A percentile compares a stretch with the other conserved stretches of the same genome.
These are phyloP conservation scores for Erithacus rubecula DNA, from an alignment of 2,797 vertebrate genomes.

Conservation along the genomic window DNA sequence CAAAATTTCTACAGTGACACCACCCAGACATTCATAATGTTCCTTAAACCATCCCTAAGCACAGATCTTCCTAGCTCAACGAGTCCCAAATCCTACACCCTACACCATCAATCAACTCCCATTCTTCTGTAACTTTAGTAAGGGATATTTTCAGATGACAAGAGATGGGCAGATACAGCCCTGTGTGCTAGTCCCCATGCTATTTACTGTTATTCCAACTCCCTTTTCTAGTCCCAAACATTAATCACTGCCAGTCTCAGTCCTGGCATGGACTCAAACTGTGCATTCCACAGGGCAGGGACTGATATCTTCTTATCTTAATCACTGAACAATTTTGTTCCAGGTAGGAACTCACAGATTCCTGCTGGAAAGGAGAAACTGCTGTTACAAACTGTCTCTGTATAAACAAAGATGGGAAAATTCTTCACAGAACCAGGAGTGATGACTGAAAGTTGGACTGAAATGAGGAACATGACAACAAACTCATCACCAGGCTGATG, in stretches of 20 bases:
- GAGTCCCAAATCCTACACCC: neutral
- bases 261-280: neutral
- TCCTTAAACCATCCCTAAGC: neutral
- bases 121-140: neutral
- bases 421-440: neutral
- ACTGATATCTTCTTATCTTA: neutral
- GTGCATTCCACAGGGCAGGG: neutral
- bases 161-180: neutral
- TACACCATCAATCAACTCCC: neutral
- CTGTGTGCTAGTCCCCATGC: neutral
- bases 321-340: neutral
- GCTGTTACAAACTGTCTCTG: neutral
- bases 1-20: neutral
- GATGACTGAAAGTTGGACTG: neutral
- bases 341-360: neutral
- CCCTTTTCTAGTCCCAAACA: neutral
- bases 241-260: neutral
- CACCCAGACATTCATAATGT: neutral
- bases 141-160: neutral
- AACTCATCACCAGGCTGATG: neutral
- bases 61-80: neutral
- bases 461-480: neutral
- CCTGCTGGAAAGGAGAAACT: neutral
- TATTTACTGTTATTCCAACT: neutral
- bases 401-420: neutral